Conservation (phyloP, 1,140 invertebrate genomes). For the Chironomus striatipennis region DNA sequence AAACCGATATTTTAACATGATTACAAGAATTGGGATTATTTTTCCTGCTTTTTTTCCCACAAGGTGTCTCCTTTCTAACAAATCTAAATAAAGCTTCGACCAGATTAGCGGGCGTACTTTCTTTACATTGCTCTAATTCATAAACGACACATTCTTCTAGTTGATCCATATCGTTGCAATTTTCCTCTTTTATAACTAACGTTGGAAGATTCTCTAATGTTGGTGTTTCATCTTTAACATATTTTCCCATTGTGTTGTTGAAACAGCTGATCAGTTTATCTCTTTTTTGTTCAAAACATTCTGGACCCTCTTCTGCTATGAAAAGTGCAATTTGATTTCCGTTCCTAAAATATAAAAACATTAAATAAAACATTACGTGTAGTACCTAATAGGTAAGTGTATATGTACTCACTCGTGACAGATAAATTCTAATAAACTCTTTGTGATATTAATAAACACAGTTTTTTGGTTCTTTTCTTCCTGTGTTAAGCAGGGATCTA, state of each 20-base stretch:
- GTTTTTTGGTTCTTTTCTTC: constrained; percentile 50
- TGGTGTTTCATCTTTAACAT: constrained; percentile 40
- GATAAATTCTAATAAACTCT: constrained; percentile 57
- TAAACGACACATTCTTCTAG: constrained; percentile 55
- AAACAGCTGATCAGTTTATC: constrained; percentile 52
- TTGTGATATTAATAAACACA: constrained; percentile 52
- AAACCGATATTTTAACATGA: neutral
- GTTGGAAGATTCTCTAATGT: constrained; percentile 44
- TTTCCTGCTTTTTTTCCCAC: constrained; percentile 35
- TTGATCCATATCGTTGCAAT: constrained; percentile 50
- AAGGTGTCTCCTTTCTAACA: constrained; percentile 58
- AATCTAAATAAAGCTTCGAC: constrained; percentile 67
- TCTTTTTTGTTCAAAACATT: constrained; percentile 55
- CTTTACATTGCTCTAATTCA: constrained; percentile 54
- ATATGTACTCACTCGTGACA: constrained; percentile 52
- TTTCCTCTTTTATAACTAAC: constrained; percentile 44
- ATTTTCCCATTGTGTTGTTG: constrained; percentile 49
- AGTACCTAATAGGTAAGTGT: no score
- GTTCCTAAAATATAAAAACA: constrained; percentile 41
- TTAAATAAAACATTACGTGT: no score
- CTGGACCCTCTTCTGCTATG: constrained; percentile 64
- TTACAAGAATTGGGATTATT: neutral
- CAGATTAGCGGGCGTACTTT: constrained; percentile 69
- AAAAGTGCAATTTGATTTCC: constrained; percentile 74
- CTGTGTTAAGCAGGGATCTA: constrained; percentile 53